Evolutionary conservation across 2,113 vertebrate genomes (phyloP), one percentile per base, ranked within the genome.

Genomic region (Melanotaenia duboulayi): DNA sequence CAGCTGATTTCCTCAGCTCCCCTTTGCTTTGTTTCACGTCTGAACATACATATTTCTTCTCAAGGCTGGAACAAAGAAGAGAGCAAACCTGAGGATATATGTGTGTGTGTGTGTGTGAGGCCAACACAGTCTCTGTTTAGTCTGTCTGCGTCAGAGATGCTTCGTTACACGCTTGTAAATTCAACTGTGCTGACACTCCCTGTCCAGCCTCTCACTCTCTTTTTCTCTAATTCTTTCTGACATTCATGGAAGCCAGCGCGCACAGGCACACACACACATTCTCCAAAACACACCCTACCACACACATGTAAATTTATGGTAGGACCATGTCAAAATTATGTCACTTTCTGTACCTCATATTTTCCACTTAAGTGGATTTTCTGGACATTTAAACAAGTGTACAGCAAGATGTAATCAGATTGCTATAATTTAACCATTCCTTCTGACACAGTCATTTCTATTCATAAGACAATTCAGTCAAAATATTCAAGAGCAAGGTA

Each of bases 101-200:
- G 14, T 44, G 42, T 22, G 20, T 65, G 28, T 20, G 35, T 61
- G 22, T 24, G 65, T 54, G 71, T 65, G 35, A 52, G 23, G 24
- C 57, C 71, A 64, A 60, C 58, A 32, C 57, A 71, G 70, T 76
- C 83, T 85, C 74, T 87, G 83, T 89, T 90, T 83, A 82, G 89
- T 88, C 80, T 87, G 84, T 78, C 59, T 68, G 72, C 51, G 1
- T 88, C 88, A 85, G 74, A 86, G 87, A 84, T 88, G 76, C 82
- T 88, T 91, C 79, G 81, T 85, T 83, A 82, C 83, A 79, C 82
- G 22, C 65, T 74, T 67, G 42, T 89, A 92, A 90, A 90, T 89
- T 76, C 63, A 86, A 51, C 56, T 24, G 1, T 19, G 2, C 58
- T 37, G 78, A 89, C 83, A 74, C 59, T 71, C 70, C 67, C 74